These are phyloP conservation scores for Gymnoscelis rufifasciata DNA, from an alignment of 2,888 invertebrate species.

Conservation along the genomic window DNA sequence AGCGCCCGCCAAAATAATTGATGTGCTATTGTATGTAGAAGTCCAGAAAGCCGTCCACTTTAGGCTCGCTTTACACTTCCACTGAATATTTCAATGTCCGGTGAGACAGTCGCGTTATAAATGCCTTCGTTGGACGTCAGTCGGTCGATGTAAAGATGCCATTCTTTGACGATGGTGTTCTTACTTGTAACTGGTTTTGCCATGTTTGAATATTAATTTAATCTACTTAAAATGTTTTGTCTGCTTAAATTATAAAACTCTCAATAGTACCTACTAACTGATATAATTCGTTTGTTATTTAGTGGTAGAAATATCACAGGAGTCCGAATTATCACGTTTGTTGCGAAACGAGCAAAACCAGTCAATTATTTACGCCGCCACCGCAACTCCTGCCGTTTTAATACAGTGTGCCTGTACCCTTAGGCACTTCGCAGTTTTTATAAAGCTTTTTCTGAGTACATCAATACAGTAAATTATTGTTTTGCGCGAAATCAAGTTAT, in stretches of 20 bases:
- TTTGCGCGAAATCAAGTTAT: background rate
- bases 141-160: constrained; percentile 25
- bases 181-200: too few relatives aligned
- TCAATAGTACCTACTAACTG: constrained; percentile 27
- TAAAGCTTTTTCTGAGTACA: constrained; percentile 9
- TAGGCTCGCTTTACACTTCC: constrained; percentile 41
- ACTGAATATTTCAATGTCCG: constrained; percentile 49
- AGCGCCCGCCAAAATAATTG: constrained; percentile 49
- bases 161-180: too few relatives aligned
- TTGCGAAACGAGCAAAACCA: constrained; percentile 44
- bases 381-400: constrained; percentile 37
- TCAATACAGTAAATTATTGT: constrained; percentile 1
- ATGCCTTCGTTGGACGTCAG: constrained; percentile 39
- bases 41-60: constrained; percentile 30
- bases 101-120: constrained; percentile 50
- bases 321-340: too few relatives aligned
- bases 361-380: constrained; percentile 50
- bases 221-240: too few relatives aligned
- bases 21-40: constrained; percentile 52
- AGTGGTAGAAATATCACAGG: too few relatives aligned
- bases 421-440: constrained; percentile 5
- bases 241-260: too few relatives aligned
- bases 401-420: constrained; percentile 30
- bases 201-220: too few relatives aligned
- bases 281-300: constrained; percentile 12